phyloP scores from a whole-genome alignment of 2,797 vertebrate genomes.

The Podargus strigoides region DNA sequence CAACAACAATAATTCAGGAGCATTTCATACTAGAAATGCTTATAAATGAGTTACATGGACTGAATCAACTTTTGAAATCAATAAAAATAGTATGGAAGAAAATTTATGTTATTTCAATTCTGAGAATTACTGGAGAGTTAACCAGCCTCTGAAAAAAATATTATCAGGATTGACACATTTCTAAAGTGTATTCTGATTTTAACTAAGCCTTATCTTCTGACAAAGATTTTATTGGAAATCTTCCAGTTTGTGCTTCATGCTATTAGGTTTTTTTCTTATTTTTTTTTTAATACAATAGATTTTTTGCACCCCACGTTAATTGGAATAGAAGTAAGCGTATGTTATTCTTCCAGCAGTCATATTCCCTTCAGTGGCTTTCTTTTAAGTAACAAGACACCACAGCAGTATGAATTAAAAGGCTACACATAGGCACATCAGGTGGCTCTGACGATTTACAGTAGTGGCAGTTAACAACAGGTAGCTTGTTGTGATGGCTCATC shows the following conservation, averaged over 20 bases:
- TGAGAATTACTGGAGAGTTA: not conserved
- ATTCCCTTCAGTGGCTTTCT: not conserved
- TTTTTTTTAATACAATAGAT: not conserved
- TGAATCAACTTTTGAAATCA: constrained; percentile 15
- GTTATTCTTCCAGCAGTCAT: not conserved
- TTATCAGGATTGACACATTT: not conserved
- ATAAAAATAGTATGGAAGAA: not conserved
- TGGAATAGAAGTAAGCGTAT: not conserved
- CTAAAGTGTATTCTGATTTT: not conserved
- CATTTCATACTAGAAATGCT: not conserved
- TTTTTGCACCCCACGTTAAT: not conserved
- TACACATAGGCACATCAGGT: constrained; percentile 9
- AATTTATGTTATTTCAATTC: not conserved
- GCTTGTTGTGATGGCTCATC: constrained; percentile 17
- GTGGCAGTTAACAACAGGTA: not conserved
- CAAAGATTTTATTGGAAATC: not conserved
- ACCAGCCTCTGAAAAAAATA: not conserved
- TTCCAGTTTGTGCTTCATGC: not conserved
- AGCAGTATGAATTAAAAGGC: constrained; percentile 58
- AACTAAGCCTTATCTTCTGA: not conserved
- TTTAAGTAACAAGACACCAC: not conserved
- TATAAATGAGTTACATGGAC: not conserved
- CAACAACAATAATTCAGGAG: not conserved
- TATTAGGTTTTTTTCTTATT: not conserved
- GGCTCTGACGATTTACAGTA: constrained; percentile 46